Evolutionary conservation across 1,140 invertebrate species (phyloP).

Genomic region (Nomia melanderi): DNA sequence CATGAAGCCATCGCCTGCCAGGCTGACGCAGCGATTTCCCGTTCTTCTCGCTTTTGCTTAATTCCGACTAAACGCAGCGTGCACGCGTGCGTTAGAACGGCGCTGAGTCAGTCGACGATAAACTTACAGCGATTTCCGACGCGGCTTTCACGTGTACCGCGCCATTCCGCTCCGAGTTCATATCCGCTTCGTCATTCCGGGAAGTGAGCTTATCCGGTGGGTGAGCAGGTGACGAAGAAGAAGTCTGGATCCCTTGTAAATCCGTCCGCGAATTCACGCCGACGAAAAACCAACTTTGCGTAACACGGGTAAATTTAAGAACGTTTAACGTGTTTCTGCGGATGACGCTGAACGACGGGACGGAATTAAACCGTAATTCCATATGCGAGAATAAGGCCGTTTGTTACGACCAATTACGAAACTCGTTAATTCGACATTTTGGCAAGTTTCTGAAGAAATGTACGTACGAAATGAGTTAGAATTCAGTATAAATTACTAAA

Average conservation of each 20-base stretch:
- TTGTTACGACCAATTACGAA: too few relatives aligned
- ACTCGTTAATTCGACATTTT: too few relatives aligned
- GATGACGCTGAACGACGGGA: too few relatives aligned
- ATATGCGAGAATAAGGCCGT: too few relatives aligned
- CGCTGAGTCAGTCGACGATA: conserved; percentile 49
- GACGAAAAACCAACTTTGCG: not conserved
- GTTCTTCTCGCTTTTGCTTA: conserved; percentile 19
- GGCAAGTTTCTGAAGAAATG: too few relatives aligned
- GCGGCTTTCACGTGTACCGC: conserved; percentile 22
- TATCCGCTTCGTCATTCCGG: conserved; percentile 33
- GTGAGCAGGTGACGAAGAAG: not conserved
- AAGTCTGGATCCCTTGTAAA: not conserved
- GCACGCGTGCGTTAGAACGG: conserved; percentile 1
- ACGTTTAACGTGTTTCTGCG: not conserved
- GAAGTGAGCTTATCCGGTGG: conserved; percentile 1
- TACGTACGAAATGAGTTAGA: too few relatives aligned
- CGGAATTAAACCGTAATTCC: too few relatives aligned
- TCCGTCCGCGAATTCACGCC: not conserved
- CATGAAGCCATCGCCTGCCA: not conserved
- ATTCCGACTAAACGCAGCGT: conserved; percentile 17
- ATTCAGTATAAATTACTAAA: too few relatives aligned
- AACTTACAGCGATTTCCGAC: conserved; percentile 41
- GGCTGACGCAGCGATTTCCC: conserved; percentile 8
- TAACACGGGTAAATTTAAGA: not conserved
- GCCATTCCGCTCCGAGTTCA: conserved; percentile 19